phyloP scores from a whole-genome alignment of 2,113 vertebrate genomes.

The Scomber colias region DNA sequence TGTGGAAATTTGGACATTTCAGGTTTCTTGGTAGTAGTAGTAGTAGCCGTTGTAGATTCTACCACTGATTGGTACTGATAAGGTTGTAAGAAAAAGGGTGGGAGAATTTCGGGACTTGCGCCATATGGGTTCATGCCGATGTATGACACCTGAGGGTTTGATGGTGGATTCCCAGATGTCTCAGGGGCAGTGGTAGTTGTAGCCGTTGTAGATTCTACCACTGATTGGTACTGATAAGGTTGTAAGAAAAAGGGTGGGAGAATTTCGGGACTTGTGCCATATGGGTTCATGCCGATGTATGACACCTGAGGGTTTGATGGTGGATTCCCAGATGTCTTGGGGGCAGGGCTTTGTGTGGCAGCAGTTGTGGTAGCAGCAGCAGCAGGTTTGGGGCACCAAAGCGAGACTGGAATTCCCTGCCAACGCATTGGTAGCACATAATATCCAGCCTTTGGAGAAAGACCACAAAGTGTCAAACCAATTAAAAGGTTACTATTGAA shows the following conservation, averaged over 20 bases:
- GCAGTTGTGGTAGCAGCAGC: neutral
- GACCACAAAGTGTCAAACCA: neutral
- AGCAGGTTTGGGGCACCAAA: conserved; percentile 52
- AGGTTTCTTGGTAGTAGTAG: neutral
- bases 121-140: neutral
- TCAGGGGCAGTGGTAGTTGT: too few relatives aligned
- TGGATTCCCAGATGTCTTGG: neutral
- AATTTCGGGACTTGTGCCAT: neutral
- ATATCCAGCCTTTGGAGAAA: conserved; percentile 45
- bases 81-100: neutral
- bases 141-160: neutral
- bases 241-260: neutral
- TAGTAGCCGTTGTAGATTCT: neutral
- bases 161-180: neutral
- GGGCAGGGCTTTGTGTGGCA: neutral
- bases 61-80: neutral
- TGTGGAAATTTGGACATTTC: neutral
- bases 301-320: neutral
- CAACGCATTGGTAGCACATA: conserved; percentile 67
- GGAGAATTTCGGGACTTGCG: neutral
- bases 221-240: neutral
- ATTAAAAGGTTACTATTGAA: too few relatives aligned
- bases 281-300: neutral
- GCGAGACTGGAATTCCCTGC: conserved; percentile 60
- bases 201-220: neutral